phyloP scores from a whole-genome alignment of 2,888 invertebrate genomes.

The Ophraella communa region DNA sequence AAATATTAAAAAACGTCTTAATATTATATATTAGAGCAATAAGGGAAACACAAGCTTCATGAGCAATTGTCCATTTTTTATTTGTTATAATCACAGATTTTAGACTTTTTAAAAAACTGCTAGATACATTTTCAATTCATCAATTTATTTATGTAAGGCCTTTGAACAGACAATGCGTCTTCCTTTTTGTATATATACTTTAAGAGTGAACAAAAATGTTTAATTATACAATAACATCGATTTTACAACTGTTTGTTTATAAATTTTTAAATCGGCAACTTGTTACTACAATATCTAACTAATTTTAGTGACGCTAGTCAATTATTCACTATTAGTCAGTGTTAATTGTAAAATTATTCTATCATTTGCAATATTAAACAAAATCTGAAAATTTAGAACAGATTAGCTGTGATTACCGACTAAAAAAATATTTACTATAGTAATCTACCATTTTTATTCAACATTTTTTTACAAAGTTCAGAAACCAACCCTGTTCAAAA shows the following conservation, averaged over 20 bases:
- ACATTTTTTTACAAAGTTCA: too few relatives aligned
- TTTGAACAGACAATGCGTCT: background rate
- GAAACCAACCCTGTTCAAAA: too few relatives aligned
- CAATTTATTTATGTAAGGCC: background rate
- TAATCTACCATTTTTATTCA: too few relatives aligned
- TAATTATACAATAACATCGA: background rate
- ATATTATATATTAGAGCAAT: slow-evolving; percentile 34
- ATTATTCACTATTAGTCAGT: too few relatives aligned
- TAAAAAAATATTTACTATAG: too few relatives aligned
- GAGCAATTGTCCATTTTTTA: slow-evolving; percentile 38
- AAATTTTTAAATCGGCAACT: too few relatives aligned
- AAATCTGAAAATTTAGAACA: too few relatives aligned
- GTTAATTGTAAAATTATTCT: too few relatives aligned
- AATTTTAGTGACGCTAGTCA: too few relatives aligned
- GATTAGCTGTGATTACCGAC: too few relatives aligned
- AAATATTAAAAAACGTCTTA: slow-evolving; percentile 48
- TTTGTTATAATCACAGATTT: slow-evolving; percentile 20
- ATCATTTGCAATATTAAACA: too few relatives aligned
- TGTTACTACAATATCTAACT: too few relatives aligned
- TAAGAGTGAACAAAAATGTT: background rate
- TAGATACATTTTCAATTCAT: background rate
- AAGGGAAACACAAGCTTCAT: slow-evolving; percentile 32
- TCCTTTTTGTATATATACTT: background rate
- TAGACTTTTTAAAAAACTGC: background rate
- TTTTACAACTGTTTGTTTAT: background rate